Percentiles rank a stretch among this genome's conserved stretches.
Conservation (phyloP, 2,113 vertebrate species). For the Pluvialis apricaria region DNA sequence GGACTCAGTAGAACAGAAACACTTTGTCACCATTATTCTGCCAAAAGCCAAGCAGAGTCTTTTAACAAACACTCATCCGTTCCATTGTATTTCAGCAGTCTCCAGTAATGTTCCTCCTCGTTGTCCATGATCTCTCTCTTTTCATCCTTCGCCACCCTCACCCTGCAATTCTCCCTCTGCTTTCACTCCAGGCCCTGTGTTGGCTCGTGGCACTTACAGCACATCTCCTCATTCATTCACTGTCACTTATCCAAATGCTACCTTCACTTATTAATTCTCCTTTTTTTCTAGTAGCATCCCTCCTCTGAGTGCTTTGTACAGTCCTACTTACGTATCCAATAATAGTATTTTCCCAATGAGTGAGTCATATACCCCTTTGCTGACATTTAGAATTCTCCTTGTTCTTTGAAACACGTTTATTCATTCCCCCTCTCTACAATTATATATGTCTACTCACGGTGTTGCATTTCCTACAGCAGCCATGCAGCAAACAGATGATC, state of each 20-base stretch:
- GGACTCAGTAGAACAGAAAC: neutral
- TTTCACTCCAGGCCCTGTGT: neutral
- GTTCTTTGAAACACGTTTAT: slow-evolving; percentile 79
- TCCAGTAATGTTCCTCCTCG: neutral
- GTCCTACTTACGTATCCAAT: slow-evolving; percentile 63
- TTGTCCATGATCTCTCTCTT: neutral
- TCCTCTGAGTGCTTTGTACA: slow-evolving; percentile 33
- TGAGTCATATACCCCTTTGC: slow-evolving; percentile 53
- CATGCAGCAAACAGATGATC: slow-evolving; percentile 35
- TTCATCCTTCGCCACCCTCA: neutral
- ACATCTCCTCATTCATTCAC: slow-evolving; percentile 36
- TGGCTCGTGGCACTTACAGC: neutral
- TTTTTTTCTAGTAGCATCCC: slow-evolving; percentile 15
- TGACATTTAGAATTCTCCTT: slow-evolving; percentile 72
- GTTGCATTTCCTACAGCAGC: slow-evolving; percentile 58
- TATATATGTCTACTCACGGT: slow-evolving; percentile 63
- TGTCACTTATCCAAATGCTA: slow-evolving; percentile 30
- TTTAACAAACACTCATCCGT: neutral
- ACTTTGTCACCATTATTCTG: slow-evolving; percentile 26
- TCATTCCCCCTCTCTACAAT: slow-evolving; percentile 70
- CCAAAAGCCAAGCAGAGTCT: slow-evolving; percentile 23
- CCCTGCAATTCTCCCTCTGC: neutral
- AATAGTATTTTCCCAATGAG: slow-evolving; percentile 69
- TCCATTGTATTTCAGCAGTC: slow-evolving; percentile 23
- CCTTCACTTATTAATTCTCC: slow-evolving; percentile 37